A percentile compares a stretch with the other conserved stretches of the same genome.
Evolutionary conservation across 2,888 invertebrate species (phyloP).

Genomic region (Chirona hameri): DNA sequence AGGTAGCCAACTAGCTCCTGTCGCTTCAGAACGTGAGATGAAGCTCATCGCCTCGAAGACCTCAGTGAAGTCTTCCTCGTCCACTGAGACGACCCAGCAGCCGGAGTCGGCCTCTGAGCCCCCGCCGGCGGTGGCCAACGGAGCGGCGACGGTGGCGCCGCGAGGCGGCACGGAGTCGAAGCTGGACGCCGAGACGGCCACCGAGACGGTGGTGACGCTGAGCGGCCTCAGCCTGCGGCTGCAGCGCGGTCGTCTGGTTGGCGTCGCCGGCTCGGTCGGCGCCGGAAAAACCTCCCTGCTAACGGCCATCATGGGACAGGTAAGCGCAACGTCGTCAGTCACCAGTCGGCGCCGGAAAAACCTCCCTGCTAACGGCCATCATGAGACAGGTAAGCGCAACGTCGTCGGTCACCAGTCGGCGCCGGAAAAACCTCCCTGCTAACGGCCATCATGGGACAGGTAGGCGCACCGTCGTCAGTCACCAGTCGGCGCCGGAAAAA

Average conservation of each 20-base stretch:
- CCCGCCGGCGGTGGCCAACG: background rate
- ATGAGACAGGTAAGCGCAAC: constrained; percentile 47
- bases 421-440: constrained; percentile 51
- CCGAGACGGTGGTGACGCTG: constrained; percentile 40
- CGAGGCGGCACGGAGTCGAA: background rate
- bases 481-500: constrained; percentile 50
- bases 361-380: constrained; percentile 49
- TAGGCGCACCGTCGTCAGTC: constrained; percentile 37
- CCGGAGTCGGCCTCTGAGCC: background rate
- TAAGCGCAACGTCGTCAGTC: constrained; percentile 37
- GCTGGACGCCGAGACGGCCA: constrained; percentile 34
- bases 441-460: constrained; percentile 49
- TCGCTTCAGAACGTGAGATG: background rate
- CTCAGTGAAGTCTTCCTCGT: background rate
- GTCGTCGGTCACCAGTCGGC: constrained; percentile 43
- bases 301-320: constrained; percentile 49
- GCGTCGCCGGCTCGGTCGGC: constrained; percentile 49
- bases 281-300: constrained; percentile 51
- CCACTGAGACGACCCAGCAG: background rate
- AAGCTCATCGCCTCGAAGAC: background rate
- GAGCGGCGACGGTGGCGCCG: background rate
- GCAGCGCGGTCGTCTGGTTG: constrained; percentile 46
- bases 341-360: constrained; percentile 50
- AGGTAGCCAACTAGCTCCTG: too few species aligned
- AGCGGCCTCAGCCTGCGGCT: constrained; percentile 42